Conservation (phyloP, 2,888 invertebrate species). For the Athalia cordata region DNA sequence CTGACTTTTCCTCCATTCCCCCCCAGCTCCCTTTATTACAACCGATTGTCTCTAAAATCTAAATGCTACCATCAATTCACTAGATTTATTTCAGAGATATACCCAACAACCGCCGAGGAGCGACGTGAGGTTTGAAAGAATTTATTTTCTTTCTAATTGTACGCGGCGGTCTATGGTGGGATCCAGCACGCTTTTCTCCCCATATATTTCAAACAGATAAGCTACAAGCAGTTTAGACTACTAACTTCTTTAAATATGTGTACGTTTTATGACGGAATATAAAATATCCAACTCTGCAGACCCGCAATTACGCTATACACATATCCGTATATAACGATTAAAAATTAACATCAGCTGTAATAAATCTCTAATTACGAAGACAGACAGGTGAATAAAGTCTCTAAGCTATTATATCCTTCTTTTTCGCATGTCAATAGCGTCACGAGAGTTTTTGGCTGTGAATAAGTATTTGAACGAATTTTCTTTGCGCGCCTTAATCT, state of each 20-base stretch:
- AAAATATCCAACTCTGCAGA: constrained; percentile 5
- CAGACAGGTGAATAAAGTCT: too few relatives aligned
- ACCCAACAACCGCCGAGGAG: not conserved
- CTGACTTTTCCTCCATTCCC: constrained; percentile 1
- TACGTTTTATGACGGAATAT: constrained; percentile 43
- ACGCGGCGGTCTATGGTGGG: constrained; percentile 14
- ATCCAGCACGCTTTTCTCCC: too few relatives aligned
- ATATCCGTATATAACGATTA: not conserved
- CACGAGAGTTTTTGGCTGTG: too few relatives aligned
- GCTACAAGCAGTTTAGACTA: not conserved
- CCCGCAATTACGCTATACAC: not conserved
- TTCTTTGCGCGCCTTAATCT: too few relatives aligned
- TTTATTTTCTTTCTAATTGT: constrained; percentile 45
- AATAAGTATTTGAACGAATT: too few relatives aligned
- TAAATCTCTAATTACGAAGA: too few relatives aligned
- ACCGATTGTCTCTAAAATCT: constrained; percentile 47
- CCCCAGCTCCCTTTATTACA: constrained; percentile 41
- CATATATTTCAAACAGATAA: constrained; percentile 33
- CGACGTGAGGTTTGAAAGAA: constrained; percentile 21
- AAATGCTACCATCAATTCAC: constrained; percentile 47
- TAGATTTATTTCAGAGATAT: constrained; percentile 47
- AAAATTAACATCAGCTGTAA: too few relatives aligned
- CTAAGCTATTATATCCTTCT: too few relatives aligned
- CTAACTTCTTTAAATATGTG: not conserved
- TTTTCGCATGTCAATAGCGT: too few relatives aligned